A percentile compares a stretch with the other conserved stretches of the same genome.
These are phyloP conservation scores for Vulpes ferrilata DNA, from an alignment of 2,113 vertebrate species.

Conservation along the genomic window DNA sequence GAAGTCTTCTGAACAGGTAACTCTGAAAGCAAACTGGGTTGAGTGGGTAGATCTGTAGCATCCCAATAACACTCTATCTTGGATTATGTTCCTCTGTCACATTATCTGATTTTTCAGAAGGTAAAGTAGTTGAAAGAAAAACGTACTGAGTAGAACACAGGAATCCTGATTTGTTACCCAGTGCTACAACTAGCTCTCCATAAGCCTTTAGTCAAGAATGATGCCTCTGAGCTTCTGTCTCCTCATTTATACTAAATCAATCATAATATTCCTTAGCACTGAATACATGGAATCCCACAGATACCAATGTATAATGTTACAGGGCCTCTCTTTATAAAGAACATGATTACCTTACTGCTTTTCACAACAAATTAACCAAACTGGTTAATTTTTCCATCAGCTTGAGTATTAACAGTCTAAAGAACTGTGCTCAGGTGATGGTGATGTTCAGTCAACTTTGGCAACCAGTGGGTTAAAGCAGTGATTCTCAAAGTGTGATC, in stretches of 20 bases:
- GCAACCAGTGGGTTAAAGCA: background rate
- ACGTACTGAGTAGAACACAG: background rate
- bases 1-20: constrained; percentile 47
- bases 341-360: background rate
- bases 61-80: background rate
- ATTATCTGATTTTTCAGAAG: constrained; percentile 13
- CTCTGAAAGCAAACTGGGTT: constrained; percentile 8
- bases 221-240: background rate
- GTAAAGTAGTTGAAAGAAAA: background rate
- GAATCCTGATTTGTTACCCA: background rate
- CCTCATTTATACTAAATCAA: background rate
- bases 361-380: constrained; percentile 27
- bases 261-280: background rate
- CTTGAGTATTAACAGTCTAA: background rate
- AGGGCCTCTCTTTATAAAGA: background rate
- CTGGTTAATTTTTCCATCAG: background rate
- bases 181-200: background rate
- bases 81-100: background rate
- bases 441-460: background rate
- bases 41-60: background rate
- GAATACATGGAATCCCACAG: background rate
- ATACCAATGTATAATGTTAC: background rate
- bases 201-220: background rate
- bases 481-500: background rate
- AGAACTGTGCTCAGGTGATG: background rate